phyloP scores from a whole-genome alignment of 2,888 invertebrate genomes.

The Rotaria socialis region DNA sequence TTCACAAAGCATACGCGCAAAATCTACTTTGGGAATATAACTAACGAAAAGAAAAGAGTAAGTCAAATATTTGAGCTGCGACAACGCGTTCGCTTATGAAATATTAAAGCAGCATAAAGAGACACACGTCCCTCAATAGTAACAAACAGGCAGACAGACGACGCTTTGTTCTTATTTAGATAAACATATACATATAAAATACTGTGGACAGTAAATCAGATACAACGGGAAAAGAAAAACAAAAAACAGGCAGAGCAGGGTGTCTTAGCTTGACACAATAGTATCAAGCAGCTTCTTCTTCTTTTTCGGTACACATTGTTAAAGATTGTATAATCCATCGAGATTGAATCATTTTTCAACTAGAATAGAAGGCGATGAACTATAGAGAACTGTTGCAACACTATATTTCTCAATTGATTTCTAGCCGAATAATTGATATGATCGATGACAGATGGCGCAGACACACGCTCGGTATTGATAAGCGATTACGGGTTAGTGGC shows the following conservation, averaged over 20 bases:
- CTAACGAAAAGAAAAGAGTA: not conserved
- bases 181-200: not conserved
- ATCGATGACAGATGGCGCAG: conserved; percentile 7
- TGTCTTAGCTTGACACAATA: not conserved
- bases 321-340: not conserved
- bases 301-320: not conserved
- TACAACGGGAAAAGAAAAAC: not conserved
- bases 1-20: too few species aligned
- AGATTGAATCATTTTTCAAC: not conserved
- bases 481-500: not conserved
- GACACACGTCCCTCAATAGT: not conserved
- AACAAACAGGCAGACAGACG: not conserved
- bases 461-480: not conserved
- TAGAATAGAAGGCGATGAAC: not conserved
- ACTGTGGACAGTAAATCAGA: not conserved
- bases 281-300: not conserved
- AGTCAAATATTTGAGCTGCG: not conserved
- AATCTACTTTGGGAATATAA: too few species aligned
- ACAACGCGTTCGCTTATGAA: not conserved
- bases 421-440: not conserved
- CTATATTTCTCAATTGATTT: not conserved
- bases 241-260: not conserved
- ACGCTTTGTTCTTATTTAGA: not conserved
- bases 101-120: not conserved
- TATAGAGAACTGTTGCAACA: not conserved